phyloP scores from a whole-genome alignment of 2,888 invertebrate species.

The Andrena camellia region DNA sequence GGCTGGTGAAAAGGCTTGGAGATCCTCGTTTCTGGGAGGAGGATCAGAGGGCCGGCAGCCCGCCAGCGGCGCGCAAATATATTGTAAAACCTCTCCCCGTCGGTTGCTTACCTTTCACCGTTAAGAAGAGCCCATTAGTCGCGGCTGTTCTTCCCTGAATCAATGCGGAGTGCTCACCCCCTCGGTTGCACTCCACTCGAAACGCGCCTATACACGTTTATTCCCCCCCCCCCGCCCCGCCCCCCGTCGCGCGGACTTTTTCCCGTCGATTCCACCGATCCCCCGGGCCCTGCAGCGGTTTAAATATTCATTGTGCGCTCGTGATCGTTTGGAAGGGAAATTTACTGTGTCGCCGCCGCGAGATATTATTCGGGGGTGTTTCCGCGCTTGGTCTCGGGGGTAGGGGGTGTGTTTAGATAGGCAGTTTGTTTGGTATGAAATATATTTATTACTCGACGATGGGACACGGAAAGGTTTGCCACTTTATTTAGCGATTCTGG shows the following conservation, averaged over 20 bases:
- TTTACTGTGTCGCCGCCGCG: background rate
- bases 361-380: background rate
- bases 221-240: too few species aligned
- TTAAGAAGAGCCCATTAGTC: constrained; percentile 51
- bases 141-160: constrained; percentile 42
- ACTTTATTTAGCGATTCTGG: too few species aligned
- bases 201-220: constrained; percentile 16
- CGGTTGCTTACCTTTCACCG: constrained; percentile 38
- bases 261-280: background rate
- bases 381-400: background rate
- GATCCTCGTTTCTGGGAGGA: constrained; percentile 9
- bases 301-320: constrained; percentile 5
- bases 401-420: too few species aligned
- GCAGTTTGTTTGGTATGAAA: too few species aligned
- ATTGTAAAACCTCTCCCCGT: constrained; percentile 41
- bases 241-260: background rate
- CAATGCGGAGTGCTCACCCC: constrained; percentile 38
- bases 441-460: too few species aligned
- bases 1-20: constrained; percentile 1
- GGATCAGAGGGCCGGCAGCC: constrained; percentile 12
- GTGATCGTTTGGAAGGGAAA: background rate
- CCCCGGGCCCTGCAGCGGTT: background rate
- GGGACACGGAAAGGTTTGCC: too few species aligned
- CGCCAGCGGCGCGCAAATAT: constrained; percentile 25
- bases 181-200: constrained; percentile 10